These are phyloP conservation scores for Apotomis capreana DNA, from an alignment of 2,888 invertebrate species.

Conservation along the genomic window DNA sequence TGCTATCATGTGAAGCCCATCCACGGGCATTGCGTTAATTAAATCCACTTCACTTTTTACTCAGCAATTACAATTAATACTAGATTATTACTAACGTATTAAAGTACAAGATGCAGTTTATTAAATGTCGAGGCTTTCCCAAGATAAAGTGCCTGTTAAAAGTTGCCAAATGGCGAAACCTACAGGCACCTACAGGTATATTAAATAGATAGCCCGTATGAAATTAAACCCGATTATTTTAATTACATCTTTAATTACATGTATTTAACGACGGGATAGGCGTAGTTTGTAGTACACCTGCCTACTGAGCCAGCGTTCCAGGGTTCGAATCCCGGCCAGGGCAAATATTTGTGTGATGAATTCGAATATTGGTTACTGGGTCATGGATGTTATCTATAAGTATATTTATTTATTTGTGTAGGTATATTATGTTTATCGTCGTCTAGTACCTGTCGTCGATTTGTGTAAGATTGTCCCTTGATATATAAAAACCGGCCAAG, in stretches of 20 bases:
- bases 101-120: constrained; percentile 7
- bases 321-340: no score
- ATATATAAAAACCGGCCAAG: no score
- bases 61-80: background rate
- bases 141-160: constrained; percentile 10
- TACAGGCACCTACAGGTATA: constrained; percentile 2
- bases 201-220: constrained; percentile 3
- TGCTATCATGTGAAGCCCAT: background rate
- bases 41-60: constrained; percentile 7
- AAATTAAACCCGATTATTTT: constrained; percentile 11
- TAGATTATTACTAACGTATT: constrained; percentile 12
- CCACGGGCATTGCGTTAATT: background rate
- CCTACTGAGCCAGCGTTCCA: no score
- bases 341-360: no score
- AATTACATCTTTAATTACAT: constrained; percentile 11
- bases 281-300: no score
- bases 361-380: no score
- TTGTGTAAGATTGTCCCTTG: no score
- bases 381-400: no score
- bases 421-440: no score
- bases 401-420: no score
- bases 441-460: no score
- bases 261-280: background rate
- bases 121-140: constrained; percentile 28
- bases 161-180: background rate